phyloP scores from a whole-genome alignment of 30 jellyfish, hydroid and myxozoan genomes.

The Sanderia malayensis region DNA sequence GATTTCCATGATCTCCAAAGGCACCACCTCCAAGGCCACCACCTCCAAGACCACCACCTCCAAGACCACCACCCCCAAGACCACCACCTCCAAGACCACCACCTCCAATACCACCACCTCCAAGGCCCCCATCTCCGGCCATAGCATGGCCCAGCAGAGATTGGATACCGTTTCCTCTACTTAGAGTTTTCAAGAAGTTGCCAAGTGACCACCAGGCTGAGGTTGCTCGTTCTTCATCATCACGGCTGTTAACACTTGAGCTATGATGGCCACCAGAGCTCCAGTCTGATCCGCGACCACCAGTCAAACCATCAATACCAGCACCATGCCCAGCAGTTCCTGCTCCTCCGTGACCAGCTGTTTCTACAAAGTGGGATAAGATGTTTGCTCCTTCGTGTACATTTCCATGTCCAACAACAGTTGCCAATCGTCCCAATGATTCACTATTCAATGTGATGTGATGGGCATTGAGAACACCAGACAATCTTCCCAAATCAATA shows the following conservation, averaged over 20 bases:
- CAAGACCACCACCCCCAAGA: slow-evolving; percentile 78
- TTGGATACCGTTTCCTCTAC: slow-evolving; percentile 31
- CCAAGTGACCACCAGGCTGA: slow-evolving; percentile 66
- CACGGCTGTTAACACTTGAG: slow-evolving; percentile 4
- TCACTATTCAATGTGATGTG: slow-evolving; percentile 28
- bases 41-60: too few species aligned
- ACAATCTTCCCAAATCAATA: slow-evolving; percentile 19
- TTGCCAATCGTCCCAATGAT: slow-evolving; percentile 52
- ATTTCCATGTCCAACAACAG: slow-evolving; percentile 81
- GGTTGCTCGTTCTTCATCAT: slow-evolving; percentile 22
- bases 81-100: slow-evolving; percentile 12
- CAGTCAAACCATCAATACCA: background rate
- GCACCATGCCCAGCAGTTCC: slow-evolving; percentile 43
- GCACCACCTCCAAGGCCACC: slow-evolving; percentile 11
- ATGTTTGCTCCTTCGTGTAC: slow-evolving; percentile 69
- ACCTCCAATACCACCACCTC: slow-evolving; percentile 4
- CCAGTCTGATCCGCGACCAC: background rate
- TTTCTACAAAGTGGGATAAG: slow-evolving; percentile 42
- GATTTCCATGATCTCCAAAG: slow-evolving; percentile 29
- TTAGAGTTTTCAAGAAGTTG: slow-evolving; percentile 29
- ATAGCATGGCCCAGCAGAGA: slow-evolving; percentile 36
- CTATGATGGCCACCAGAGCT: background rate
- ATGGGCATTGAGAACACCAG: slow-evolving; percentile 34
- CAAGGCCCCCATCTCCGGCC: slow-evolving; percentile 13
- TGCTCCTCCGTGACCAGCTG: slow-evolving; percentile 53